These are phyloP conservation scores for Procavia capensis DNA, from an alignment of 2,113 vertebrate species.

Conservation along the genomic window DNA sequence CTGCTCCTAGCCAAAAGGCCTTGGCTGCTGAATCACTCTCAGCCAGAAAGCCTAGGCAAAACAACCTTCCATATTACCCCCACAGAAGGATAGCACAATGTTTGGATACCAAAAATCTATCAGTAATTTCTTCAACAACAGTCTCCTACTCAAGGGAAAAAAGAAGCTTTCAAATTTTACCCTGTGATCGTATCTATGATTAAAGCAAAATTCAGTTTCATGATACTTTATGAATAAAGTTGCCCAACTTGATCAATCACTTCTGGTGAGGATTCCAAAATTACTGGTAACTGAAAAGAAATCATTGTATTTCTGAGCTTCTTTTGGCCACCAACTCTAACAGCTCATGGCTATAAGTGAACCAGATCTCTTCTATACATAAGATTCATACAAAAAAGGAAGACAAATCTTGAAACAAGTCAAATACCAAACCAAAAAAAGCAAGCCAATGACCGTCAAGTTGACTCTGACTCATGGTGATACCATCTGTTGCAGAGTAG, in stretches of 20 bases:
- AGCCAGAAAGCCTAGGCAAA: too few relatives aligned
- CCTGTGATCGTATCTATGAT: background rate
- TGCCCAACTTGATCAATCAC: background rate
- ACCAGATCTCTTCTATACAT: background rate
- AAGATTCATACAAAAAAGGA: background rate
- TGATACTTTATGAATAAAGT: background rate
- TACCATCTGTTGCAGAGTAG: background rate
- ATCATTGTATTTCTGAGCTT: conserved; percentile 10
- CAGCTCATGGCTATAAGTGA: background rate
- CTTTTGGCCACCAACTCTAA: background rate
- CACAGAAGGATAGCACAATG: conserved; percentile 20
- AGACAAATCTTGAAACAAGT: background rate
- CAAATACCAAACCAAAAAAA: background rate
- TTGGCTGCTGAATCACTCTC: too few relatives aligned
- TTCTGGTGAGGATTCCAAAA: background rate
- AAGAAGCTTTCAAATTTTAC: conserved; percentile 1
- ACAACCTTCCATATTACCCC: too few relatives aligned
- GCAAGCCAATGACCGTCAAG: background rate
- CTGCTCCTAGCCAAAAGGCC: too few relatives aligned
- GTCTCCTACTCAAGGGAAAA: background rate
- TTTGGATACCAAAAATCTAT: conserved; percentile 9
- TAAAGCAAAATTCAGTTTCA: background rate
- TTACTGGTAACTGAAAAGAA: background rate
- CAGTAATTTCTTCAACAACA: conserved; percentile 3
- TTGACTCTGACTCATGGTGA: background rate